Evolutionary conservation across 2,113 vertebrate species (phyloP).

Genomic region (Dicerorhinus sumatrensis): DNA sequence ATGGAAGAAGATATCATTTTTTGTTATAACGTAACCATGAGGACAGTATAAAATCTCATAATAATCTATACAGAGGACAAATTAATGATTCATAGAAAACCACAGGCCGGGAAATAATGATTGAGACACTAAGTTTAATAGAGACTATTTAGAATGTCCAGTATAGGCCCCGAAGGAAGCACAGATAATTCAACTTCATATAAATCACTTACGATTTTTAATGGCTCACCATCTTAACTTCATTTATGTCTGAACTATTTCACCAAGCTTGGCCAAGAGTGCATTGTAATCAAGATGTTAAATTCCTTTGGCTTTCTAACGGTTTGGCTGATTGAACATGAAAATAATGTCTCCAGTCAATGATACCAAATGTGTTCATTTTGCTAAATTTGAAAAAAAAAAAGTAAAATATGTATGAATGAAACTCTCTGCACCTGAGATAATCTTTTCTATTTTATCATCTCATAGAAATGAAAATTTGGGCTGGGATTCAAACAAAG

Average conservation of each 20-base stretch:
- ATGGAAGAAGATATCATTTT: background rate
- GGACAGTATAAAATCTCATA: slow-evolving; percentile 1
- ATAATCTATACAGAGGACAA: slow-evolving; percentile 50
- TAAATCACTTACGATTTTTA: slow-evolving; percentile 55
- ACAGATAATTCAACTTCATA: slow-evolving; percentile 39
- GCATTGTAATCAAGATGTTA: background rate
- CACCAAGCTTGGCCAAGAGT: slow-evolving; percentile 29
- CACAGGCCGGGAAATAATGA: slow-evolving; percentile 59
- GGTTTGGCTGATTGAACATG: background rate
- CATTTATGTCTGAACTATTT: slow-evolving; percentile 41
- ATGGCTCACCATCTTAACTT: background rate
- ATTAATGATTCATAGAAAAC: slow-evolving; percentile 66
- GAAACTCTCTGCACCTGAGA: background rate
- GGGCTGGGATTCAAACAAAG: background rate
- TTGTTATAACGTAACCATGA: background rate
- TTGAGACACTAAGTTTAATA: slow-evolving; percentile 43
- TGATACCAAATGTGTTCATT: background rate
- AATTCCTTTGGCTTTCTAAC: slow-evolving; percentile 15
- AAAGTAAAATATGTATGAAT: background rate
- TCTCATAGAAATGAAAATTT: background rate
- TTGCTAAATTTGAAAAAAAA: slow-evolving; percentile 7
- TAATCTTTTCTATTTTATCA: background rate
- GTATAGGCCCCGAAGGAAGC: background rate
- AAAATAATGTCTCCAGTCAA: slow-evolving; percentile 17
- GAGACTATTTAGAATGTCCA: background rate